Base-by-base conservation (phyloP, 2,888 invertebrate genomes). In the Meliscaeva auricollis region DNA sequence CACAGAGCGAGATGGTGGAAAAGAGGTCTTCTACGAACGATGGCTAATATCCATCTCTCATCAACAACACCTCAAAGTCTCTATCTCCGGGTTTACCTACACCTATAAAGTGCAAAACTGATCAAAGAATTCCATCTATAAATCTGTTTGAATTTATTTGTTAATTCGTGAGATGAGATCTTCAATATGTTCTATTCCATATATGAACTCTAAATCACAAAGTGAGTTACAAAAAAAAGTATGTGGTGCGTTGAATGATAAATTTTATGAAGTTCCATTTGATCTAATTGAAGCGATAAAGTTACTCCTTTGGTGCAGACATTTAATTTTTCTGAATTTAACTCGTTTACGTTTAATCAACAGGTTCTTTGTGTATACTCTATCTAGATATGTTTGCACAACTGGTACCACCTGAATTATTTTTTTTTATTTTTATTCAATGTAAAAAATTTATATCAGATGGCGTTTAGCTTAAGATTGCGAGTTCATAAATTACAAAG, bases 31-130 rank as follows among this genome's bases (percentile, higher is more conserved):
- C 68, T 62, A 78, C 64, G 69, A 83, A 74, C 48, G n/a, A n/a
- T 74, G 70, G 78, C 74, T 70, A 83, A 79, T 32, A 70, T 79
- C 74, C 69, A 79, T 75, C 74, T 50, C 74, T 83, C 74, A 79
- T 62, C 79, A 48, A 26, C 22, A 56, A 44, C 9, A 46, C 56
- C 60, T 52, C n/a, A 26, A 68, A 46, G 68, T 60, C 26, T 26
- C 3, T 44, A 68, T 69, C 60, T 74, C 35, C 20, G 4, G n/a
- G 32, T 52, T 56, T 20, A 2, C 8, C 32, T 22, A 41, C 7
- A 15, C n/a, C 7, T 26, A 26, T 26, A 26, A n/a, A n/a, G n/a
- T n/a, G 44, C 20, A 38, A 38, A 44, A 17, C 15, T 84, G 84
- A 84, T 84, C 84, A 84, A 84, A 84, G 74, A 44, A 50, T 62